Conservation (phyloP, 2,113 vertebrate genomes). For the Vidua macroura region DNA sequence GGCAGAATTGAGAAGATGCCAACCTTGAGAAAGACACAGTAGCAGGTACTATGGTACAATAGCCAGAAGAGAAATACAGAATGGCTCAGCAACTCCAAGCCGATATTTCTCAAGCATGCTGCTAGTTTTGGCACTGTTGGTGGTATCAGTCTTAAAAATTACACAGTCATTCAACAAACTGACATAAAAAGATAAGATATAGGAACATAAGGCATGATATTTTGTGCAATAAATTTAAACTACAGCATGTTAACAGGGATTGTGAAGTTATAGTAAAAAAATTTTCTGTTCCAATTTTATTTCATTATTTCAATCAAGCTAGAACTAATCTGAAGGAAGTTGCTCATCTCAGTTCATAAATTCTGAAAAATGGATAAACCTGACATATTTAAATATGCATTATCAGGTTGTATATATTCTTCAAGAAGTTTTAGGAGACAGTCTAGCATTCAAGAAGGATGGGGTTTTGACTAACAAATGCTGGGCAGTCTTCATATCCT, state of each 20-base stretch:
- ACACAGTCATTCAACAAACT: neutral
- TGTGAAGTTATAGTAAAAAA: neutral
- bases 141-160: neutral
- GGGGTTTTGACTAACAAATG: neutral
- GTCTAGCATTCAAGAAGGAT: neutral
- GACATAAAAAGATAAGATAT: constrained; percentile 11
- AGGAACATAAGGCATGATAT: neutral
- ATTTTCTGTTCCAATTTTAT: neutral
- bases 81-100: neutral
- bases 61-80: neutral
- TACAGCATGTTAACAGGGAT: neutral
- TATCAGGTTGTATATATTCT: neutral
- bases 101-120: neutral
- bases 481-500: neutral
- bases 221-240: neutral
- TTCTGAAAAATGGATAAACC: neutral
- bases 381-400: neutral
- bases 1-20: neutral
- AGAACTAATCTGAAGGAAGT: neutral
- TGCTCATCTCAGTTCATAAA: neutral
- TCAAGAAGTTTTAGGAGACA: neutral
- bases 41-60: neutral
- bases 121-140: neutral
- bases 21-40: neutral
- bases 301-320: neutral